Evolutionary conservation across 2,113 vertebrate genomes (phyloP).

Genomic region (Tachysurus fulvidraco): DNA sequence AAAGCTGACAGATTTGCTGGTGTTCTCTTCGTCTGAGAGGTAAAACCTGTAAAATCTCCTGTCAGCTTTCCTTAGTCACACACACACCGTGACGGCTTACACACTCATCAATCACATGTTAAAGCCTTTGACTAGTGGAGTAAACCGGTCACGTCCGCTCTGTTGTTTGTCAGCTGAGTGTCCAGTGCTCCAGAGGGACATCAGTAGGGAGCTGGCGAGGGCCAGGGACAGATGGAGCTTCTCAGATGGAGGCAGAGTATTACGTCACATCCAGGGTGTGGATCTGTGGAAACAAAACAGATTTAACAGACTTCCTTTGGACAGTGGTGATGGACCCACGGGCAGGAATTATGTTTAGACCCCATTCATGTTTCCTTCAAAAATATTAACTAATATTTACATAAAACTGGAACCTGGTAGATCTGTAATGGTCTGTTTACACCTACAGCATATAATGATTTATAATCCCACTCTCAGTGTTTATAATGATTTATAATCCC

Average conservation of each 20-base stretch:
- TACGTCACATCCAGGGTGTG: constrained; percentile 45
- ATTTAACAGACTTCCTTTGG: constrained; percentile 19
- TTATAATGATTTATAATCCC: too few relatives aligned
- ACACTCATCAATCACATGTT: not conserved
- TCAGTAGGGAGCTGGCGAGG: constrained; percentile 41
- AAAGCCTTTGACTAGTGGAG: not conserved
- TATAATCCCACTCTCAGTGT: too few relatives aligned
- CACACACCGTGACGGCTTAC: not conserved
- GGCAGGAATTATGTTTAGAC: not conserved
- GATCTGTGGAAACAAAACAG: constrained; percentile 41
- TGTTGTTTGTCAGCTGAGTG: constrained; percentile 45
- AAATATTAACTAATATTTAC: not conserved
- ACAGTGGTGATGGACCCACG: not conserved
- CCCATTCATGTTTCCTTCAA: not conserved
- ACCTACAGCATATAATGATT: not conserved
- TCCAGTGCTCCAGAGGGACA: constrained; percentile 31
- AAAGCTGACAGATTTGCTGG: not conserved
- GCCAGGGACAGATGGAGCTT: constrained; percentile 52
- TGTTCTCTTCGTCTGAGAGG: not conserved
- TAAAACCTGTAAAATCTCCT: not conserved
- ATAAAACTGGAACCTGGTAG: not conserved
- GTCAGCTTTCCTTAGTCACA: not conserved
- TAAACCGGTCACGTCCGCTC: constrained; percentile 25
- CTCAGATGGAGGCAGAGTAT: constrained; percentile 43
- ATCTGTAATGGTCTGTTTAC: not conserved